phyloP scores from a whole-genome alignment of 1,140 invertebrate species.

The Drosophila bocqueti region DNA sequence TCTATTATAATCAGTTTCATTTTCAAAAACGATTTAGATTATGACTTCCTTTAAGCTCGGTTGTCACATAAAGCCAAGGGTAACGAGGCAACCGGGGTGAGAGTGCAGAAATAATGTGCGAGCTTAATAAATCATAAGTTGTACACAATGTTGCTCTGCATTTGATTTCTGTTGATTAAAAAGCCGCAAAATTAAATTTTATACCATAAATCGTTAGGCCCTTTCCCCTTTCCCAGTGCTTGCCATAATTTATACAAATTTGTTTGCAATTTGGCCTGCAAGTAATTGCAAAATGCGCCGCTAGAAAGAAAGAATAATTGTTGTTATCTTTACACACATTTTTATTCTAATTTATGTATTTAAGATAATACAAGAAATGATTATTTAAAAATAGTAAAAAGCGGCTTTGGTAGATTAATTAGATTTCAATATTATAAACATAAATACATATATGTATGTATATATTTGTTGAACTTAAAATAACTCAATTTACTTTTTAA shows the following conservation, averaged over 20 bases:
- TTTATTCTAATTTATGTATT: slow-evolving; percentile 1
- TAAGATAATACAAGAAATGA: not conserved
- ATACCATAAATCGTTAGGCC: slow-evolving; percentile 34
- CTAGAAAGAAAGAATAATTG: not conserved
- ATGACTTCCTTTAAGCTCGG: not conserved
- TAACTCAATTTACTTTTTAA: not conserved
- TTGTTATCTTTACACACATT: not conserved
- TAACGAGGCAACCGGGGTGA: not conserved
- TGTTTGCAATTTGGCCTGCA: slow-evolving; percentile 45
- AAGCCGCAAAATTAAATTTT: slow-evolving; percentile 60
- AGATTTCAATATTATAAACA: not conserved
- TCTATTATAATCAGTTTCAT: not conserved
- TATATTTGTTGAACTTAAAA: not conserved
- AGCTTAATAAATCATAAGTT: slow-evolving; percentile 49
- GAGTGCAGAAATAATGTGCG: slow-evolving; percentile 18
- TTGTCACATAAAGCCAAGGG: not conserved
- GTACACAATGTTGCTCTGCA: slow-evolving; percentile 36
- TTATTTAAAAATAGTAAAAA: not conserved
- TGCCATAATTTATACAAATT: slow-evolving; percentile 45
- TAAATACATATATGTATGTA: not conserved
- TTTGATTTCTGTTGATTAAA: slow-evolving; percentile 61
- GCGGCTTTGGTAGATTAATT: not conserved
- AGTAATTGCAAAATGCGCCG: slow-evolving; percentile 38
- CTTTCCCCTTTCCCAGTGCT: not conserved
- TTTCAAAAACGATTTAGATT: not conserved